These are phyloP conservation scores for Hypomesus transpacificus DNA, from an alignment of 2,113 vertebrate genomes.

Conservation along the genomic window DNA sequence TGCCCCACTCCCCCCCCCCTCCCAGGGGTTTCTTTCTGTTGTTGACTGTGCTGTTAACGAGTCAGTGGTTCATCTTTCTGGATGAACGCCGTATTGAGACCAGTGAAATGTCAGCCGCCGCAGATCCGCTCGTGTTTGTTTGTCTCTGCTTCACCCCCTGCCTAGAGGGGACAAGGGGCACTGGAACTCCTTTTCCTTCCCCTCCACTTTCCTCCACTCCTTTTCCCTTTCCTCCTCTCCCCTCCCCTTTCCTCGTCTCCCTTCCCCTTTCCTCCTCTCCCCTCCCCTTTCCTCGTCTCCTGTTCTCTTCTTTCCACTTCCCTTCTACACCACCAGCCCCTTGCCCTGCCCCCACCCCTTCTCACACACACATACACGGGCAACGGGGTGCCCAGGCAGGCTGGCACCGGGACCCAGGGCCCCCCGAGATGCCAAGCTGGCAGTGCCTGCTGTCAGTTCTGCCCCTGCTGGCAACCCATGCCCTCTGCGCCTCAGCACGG, in stretches of 20 bases:
- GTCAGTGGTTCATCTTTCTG: slow-evolving; percentile 8
- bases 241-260: slow-evolving; percentile 2
- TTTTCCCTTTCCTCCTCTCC: slow-evolving; percentile 31
- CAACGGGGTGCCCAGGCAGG: slow-evolving; percentile 30
- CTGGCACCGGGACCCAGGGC: slow-evolving; percentile 42
- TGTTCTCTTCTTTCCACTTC: slow-evolving; percentile 7
- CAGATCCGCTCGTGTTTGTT: slow-evolving; percentile 15
- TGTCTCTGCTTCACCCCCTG: not conserved
- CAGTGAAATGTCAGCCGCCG: slow-evolving; percentile 27
- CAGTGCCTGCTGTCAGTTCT: slow-evolving; percentile 51
- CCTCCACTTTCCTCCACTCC: not conserved
- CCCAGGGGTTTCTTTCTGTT: not conserved
- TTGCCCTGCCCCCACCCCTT: not conserved
- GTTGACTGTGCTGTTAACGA: slow-evolving; percentile 1
- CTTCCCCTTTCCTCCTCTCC: slow-evolving; percentile 17
- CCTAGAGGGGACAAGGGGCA: slow-evolving; percentile 8
- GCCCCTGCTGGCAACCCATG: slow-evolving; percentile 49
- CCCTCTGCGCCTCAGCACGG: slow-evolving; percentile 24
- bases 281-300: slow-evolving; percentile 29
- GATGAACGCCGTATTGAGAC: slow-evolving; percentile 17
- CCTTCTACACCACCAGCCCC: not conserved
- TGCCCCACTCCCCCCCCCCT: not conserved
- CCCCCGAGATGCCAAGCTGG: slow-evolving; percentile 56
- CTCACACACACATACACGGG: not conserved
- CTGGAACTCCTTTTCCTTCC: slow-evolving; percentile 14